Base-by-base conservation (phyloP, 37 sponge, comb jelly and placozoan species). In the Lycopodina hypogea region DNA sequence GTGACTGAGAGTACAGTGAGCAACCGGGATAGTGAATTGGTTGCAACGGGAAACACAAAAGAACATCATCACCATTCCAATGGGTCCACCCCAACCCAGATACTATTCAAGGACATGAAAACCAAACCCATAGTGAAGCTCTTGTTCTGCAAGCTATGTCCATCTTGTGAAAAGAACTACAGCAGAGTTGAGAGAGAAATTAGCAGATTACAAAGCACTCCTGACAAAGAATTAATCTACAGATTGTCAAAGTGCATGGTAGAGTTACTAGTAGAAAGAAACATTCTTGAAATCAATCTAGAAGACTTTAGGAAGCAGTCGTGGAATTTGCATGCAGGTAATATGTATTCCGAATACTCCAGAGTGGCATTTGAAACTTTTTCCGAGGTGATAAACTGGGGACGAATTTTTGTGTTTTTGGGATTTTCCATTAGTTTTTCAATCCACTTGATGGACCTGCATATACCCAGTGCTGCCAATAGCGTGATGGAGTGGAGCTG, bases 401-500 rank as follows among this genome's bases (percentile, higher is more conserved):
- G 93, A 14, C 63, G 84, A 36, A 60, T 89, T 1, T 26, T 84
- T 21, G 55, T 48, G 0, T 85, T 93, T 58, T 42, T 88, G 28
- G 70, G 80, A 0, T 85, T 93, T 41, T 69, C 89, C 22, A 75
- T 76, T 21, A 64, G 71, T 15, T 82, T 78, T 51, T 56, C 79
- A 30, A 48, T 88, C 7, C 71, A 79, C 42, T 38, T 77, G 11
- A 21, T 42, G 39, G 32, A 59, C 15, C 45, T 59, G 17, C 69
- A 83, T 1, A 62, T 93, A 62, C 42, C 78, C 0, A 41, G 69
- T 15, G 60, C 72, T 34, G 80, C 81, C 0, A 28, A 34, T 1
- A 85, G 89, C 42, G 76, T 89, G 22, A 21, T 29, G 9, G 80
- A 33, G 18, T 93, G 93, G 93, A 68, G 78, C 1, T 23, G 24